Conservation (phyloP, 2,113 vertebrate genomes). For the Gavialis gangeticus region DNA sequence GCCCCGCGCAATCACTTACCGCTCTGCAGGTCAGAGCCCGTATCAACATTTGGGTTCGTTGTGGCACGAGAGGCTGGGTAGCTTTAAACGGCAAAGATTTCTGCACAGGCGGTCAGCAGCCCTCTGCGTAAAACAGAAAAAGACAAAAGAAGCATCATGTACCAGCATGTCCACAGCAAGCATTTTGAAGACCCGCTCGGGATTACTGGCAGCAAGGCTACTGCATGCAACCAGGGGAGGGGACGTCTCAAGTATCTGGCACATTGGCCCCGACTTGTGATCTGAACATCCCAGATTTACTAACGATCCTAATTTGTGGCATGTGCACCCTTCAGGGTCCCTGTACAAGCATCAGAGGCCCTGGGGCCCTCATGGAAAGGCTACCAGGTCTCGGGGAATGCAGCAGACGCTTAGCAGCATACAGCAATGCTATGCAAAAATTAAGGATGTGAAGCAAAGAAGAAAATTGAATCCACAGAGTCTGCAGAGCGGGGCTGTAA, state of each 20-base stretch:
- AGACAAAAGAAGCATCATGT: background rate
- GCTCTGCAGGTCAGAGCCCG: background rate
- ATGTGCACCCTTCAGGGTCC: background rate
- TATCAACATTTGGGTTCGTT: conserved; percentile 19
- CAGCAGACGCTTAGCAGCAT: background rate
- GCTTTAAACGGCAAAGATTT: background rate
- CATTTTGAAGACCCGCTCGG: background rate
- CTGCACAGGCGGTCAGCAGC: background rate
- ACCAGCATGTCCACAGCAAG: background rate
- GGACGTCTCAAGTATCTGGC: no score
- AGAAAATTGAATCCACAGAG: background rate
- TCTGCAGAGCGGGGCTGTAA: rapidly evolving
- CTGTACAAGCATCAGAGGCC: rapidly evolving
- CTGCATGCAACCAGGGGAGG: background rate
- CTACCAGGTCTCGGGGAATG: background rate
- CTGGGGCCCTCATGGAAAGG: rapidly evolving
- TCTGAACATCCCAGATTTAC: background rate
- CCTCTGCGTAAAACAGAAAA: conserved; percentile 38
- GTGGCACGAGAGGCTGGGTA: background rate
- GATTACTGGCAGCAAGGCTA: rapidly evolving
- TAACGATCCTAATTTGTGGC: rapidly evolving
- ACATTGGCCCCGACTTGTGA: rapidly evolving
- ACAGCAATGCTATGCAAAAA: rapidly evolving
- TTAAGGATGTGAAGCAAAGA: rapidly evolving
- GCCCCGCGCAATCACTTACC: background rate